These are phyloP conservation scores for Ptychoptera contaminata DNA, from an alignment of 2,888 invertebrate species.

Conservation along the genomic window DNA sequence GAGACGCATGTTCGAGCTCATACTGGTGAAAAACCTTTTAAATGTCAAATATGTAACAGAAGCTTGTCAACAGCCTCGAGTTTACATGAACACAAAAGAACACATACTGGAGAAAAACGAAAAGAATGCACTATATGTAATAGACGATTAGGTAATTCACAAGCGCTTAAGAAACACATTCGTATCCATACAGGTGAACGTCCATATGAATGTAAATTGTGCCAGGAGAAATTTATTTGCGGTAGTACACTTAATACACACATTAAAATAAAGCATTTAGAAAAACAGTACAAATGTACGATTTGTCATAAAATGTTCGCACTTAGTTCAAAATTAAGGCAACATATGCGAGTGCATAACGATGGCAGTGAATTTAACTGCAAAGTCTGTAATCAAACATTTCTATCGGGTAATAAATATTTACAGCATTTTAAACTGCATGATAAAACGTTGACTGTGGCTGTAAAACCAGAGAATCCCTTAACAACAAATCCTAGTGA, in stretches of 20 bases:
- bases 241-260: background rate
- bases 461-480: background rate
- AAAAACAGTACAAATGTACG: background rate
- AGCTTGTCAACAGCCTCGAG: slow-evolving; percentile 11
- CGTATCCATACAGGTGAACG: slow-evolving; percentile 7
- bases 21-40: slow-evolving; percentile 12
- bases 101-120: slow-evolving; percentile 12
- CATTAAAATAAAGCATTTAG: background rate
- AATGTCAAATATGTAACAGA: slow-evolving; percentile 12
- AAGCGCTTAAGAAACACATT: slow-evolving; percentile 12
- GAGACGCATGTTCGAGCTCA: slow-evolving; percentile 13
- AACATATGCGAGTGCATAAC: background rate
- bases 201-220: background rate
- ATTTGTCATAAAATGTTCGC: background rate
- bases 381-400: background rate
- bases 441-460: background rate
- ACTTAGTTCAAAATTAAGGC: background rate
- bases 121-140: slow-evolving; percentile 10
- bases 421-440: background rate
- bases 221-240: background rate
- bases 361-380: background rate
- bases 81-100: slow-evolving; percentile 12
- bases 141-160: slow-evolving; percentile 8
- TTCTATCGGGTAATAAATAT: background rate
- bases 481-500: no score